phyloP scores from a whole-genome alignment of 2,113 vertebrate species.

The Australoheros scitulus region DNA sequence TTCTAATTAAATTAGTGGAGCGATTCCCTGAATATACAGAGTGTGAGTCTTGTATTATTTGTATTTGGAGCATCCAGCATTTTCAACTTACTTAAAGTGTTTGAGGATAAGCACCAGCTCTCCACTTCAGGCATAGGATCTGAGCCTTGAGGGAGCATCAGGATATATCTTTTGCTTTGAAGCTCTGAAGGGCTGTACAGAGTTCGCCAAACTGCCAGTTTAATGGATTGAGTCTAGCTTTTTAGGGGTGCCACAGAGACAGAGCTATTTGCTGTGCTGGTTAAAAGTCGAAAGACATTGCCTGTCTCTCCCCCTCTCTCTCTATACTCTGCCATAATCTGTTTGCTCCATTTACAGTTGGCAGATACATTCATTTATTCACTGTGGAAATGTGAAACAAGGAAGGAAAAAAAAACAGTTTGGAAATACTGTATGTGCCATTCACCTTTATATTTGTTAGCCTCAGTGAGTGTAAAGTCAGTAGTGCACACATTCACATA shows the following conservation, averaged over 20 bases:
- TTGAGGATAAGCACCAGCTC: conserved; percentile 44
- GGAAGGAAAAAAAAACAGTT: neutral
- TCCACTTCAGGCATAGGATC: conserved; percentile 45
- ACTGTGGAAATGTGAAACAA: conserved; percentile 18
- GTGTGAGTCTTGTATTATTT: neutral
- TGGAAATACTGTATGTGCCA: conserved; percentile 1
- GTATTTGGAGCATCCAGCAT: conserved; percentile 19
- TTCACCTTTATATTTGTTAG: neutral
- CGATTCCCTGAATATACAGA: neutral
- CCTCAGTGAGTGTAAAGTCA: neutral
- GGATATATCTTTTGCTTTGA: conserved; percentile 67
- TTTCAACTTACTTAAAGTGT: conserved; percentile 26
- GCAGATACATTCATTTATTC: conserved; percentile 39
- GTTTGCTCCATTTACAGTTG: neutral
- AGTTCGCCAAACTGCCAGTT: conserved; percentile 63
- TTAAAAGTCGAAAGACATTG: conserved; percentile 40
- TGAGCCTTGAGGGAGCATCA: conserved; percentile 44
- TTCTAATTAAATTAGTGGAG: conserved; percentile 6
- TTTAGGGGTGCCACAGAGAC: conserved; percentile 48
- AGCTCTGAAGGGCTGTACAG: conserved; percentile 52
- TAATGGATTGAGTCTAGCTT: conserved; percentile 64
- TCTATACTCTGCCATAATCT: conserved; percentile 11
- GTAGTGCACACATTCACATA: neutral
- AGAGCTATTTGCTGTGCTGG: conserved; percentile 47
- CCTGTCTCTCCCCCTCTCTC: conserved; percentile 2